Conservation (phyloP, 2,888 invertebrate species). For the Operophtera brumata region DNA sequence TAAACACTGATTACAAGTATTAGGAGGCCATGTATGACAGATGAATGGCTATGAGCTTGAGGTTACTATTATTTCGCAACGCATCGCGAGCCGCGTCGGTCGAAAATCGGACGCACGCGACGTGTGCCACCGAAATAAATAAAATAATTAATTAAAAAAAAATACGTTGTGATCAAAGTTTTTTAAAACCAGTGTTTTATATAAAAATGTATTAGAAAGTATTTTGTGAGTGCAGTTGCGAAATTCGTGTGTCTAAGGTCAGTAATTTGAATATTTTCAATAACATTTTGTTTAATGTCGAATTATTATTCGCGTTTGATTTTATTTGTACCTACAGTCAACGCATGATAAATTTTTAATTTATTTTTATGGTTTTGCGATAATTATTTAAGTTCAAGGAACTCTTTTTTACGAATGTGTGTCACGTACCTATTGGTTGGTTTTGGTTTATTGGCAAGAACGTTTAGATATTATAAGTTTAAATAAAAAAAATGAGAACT, state of each 20-base stretch:
- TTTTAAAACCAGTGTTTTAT: conserved; percentile 11
- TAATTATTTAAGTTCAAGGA: background rate
- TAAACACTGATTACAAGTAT: conserved; percentile 17
- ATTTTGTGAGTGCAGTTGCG: conserved; percentile 5
- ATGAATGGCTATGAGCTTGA: conserved; percentile 24
- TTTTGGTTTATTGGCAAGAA: too few species aligned
- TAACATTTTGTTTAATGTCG: conserved; percentile 5
- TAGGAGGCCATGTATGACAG: conserved; percentile 25
- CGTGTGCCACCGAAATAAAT: conserved; percentile 5
- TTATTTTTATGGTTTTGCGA: background rate
- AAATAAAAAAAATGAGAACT: too few species aligned
- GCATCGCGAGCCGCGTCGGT: conserved; percentile 6
- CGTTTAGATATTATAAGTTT: too few species aligned
- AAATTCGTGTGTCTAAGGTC: conserved; percentile 5
- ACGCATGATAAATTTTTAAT: background rate
- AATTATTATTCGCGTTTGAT: background rate
- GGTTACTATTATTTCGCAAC: conserved; percentile 30
- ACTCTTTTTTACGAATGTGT: background rate
- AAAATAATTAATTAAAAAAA: background rate
- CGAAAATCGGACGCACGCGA: conserved; percentile 7
- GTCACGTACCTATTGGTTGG: background rate
- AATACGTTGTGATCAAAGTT: background rate
- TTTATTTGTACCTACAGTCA: background rate
- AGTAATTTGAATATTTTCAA: conserved; percentile 21
- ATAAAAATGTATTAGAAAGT: conserved; percentile 8